Evolutionary conservation across 2,113 vertebrate species (phyloP).

Genomic region (Glaucomys volans): DNA sequence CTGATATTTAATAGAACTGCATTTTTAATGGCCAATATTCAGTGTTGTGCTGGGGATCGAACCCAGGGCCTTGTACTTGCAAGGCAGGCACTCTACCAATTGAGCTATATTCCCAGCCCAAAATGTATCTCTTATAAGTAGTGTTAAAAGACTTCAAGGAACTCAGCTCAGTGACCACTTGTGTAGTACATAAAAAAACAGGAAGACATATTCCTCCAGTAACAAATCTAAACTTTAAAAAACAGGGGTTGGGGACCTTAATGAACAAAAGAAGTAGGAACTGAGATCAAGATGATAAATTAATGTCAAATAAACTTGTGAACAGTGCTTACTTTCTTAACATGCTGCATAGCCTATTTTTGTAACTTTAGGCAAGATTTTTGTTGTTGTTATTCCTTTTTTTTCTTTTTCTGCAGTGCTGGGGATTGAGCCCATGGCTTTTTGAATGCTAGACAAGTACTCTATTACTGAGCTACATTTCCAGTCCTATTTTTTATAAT

Average conservation of each 20-base stretch:
- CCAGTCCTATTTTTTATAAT: conserved; percentile 25
- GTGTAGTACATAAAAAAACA: conserved; percentile 31
- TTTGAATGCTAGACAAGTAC: neutral
- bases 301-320: neutral
- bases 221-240: conserved; percentile 23
- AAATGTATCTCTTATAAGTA: neutral
- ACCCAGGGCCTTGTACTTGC: too few relatives aligned
- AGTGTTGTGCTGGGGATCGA: too few relatives aligned
- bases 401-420: neutral
- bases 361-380: neutral
- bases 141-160: neutral
- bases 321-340: conserved; percentile 48
- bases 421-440: neutral
- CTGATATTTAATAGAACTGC: neutral
- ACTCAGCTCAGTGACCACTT: neutral
- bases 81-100: too few relatives aligned
- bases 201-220: conserved; percentile 34
- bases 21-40: too few relatives aligned
- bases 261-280: neutral
- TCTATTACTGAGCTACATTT: neutral
- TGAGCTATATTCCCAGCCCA: too few relatives aligned
- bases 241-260: neutral
- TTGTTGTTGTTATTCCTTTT: neutral
- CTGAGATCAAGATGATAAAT: conserved; percentile 17
- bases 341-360: neutral